Percentiles rank a stretch among this genome's conserved stretches.
Evolutionary conservation across 2,113 vertebrate genomes (phyloP).

Genomic region (Chroicocephalus ridibundus): DNA sequence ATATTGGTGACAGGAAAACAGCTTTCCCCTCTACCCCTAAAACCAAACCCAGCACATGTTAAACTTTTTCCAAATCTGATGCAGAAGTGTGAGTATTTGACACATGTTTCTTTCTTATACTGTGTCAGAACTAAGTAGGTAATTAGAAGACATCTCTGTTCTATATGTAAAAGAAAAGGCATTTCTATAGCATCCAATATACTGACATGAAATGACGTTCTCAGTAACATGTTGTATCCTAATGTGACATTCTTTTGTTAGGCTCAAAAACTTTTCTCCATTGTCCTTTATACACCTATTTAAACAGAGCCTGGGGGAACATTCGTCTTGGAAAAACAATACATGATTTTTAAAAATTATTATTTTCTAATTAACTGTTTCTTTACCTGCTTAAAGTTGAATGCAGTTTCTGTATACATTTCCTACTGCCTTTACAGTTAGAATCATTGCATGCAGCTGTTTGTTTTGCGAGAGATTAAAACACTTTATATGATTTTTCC

Average conservation of each 20-base stretch:
- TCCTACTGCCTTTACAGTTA: neutral
- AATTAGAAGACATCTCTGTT: neutral
- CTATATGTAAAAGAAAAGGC: neutral
- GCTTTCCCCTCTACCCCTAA: neutral
- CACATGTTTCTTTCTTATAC: neutral
- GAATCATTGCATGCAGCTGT: neutral
- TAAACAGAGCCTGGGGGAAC: neutral
- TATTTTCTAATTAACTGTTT: slow-evolving; percentile 8
- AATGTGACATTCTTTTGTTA: neutral
- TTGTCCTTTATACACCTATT: neutral
- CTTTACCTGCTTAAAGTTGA: neutral
- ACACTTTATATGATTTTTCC: neutral
- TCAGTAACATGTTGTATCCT: neutral
- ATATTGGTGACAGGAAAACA: neutral
- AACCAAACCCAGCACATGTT: neutral
- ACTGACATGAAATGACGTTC: neutral
- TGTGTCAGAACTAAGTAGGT: neutral
- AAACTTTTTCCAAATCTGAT: neutral
- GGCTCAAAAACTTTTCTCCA: neutral
- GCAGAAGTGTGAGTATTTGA: neutral
- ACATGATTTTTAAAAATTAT: neutral
- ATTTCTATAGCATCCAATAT: neutral
- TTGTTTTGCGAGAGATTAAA: neutral
- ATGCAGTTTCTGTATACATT: neutral
- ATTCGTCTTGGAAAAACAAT: neutral